Evolutionary conservation across 2,888 invertebrate species (phyloP).

Genomic region (Drosophila basisetae): DNA sequence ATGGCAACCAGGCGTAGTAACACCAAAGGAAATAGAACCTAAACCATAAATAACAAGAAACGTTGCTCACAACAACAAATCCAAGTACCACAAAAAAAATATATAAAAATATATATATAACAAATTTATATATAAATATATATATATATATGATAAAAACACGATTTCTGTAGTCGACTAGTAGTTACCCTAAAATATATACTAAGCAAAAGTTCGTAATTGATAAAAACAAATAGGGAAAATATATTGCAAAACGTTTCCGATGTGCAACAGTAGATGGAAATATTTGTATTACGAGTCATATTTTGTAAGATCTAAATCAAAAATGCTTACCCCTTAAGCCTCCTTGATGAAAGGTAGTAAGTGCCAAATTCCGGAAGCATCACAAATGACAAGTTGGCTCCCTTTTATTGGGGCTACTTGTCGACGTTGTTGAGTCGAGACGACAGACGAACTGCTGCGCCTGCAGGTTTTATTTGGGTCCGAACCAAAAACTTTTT

Average conservation of each 20-base stretch:
- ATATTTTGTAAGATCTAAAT: background rate
- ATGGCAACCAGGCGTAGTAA: constrained; percentile 51
- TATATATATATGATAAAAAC: background rate
- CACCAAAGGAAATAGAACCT: constrained; percentile 52
- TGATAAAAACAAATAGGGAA: background rate
- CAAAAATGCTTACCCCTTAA: background rate
- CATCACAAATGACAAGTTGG: constrained; percentile 48
- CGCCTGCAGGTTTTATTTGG: constrained; percentile 75
- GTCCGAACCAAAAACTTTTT: constrained; percentile 58
- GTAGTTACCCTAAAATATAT: constrained; percentile 12
- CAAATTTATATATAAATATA: background rate
- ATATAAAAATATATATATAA: background rate
- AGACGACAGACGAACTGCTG: constrained; percentile 44
- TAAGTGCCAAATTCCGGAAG: constrained; percentile 34
- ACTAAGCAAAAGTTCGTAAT: background rate
- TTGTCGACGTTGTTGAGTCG: constrained; percentile 34
- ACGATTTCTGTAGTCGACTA: constrained; percentile 10
- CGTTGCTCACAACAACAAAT: constrained; percentile 52
- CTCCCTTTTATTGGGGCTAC: constrained; percentile 46
- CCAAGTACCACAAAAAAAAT: constrained; percentile 18
- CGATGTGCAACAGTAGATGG: background rate
- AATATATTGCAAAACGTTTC: background rate
- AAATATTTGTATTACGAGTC: too few relatives aligned
- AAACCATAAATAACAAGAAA: constrained; percentile 74
- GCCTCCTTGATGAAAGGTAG: background rate